Evolutionary conservation across 2,113 vertebrate species (phyloP).

Genomic region (Boleophthalmus pectinirostris): DNA sequence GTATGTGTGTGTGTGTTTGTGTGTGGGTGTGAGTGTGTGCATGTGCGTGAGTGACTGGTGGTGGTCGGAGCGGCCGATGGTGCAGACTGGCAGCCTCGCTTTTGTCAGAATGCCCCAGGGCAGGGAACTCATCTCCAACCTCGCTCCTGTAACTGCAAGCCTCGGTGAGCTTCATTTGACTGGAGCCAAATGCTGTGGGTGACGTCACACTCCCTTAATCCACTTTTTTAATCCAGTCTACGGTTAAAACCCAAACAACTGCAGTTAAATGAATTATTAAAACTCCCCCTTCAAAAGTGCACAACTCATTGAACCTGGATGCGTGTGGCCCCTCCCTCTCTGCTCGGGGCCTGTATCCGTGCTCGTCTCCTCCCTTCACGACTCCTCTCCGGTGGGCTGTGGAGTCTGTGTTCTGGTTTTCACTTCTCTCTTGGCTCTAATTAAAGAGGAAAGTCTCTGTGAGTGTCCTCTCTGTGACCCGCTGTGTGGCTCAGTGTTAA

Average conservation of each 20-base stretch:
- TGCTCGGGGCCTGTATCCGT: neutral
- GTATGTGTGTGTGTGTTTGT: too few species aligned
- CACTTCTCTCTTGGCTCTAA: slow-evolving; percentile 25
- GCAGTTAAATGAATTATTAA: neutral
- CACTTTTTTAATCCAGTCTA: too few species aligned
- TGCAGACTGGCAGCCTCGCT: too few species aligned
- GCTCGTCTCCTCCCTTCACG: neutral
- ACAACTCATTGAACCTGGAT: neutral
- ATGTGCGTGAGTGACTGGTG: too few species aligned
- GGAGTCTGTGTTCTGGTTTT: slow-evolving; percentile 19
- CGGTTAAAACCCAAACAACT: neutral
- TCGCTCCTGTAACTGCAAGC: too few species aligned
- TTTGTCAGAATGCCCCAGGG: too few species aligned
- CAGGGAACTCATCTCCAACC: too few species aligned
- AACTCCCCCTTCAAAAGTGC: neutral
- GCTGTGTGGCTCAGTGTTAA: slow-evolving; percentile 28
- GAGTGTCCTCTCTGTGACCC: slow-evolving; percentile 50
- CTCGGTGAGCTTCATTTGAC: too few species aligned
- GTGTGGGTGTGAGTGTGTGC: too few species aligned
- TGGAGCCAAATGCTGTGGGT: too few species aligned
- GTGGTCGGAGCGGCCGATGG: too few species aligned
- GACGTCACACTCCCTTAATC: too few species aligned
- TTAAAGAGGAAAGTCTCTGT: slow-evolving; percentile 42
- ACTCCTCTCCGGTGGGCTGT: slow-evolving; percentile 26
- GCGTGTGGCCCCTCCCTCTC: neutral